phyloP scores from a whole-genome alignment of 2,888 invertebrate species.

The Ethmia dodecea region DNA sequence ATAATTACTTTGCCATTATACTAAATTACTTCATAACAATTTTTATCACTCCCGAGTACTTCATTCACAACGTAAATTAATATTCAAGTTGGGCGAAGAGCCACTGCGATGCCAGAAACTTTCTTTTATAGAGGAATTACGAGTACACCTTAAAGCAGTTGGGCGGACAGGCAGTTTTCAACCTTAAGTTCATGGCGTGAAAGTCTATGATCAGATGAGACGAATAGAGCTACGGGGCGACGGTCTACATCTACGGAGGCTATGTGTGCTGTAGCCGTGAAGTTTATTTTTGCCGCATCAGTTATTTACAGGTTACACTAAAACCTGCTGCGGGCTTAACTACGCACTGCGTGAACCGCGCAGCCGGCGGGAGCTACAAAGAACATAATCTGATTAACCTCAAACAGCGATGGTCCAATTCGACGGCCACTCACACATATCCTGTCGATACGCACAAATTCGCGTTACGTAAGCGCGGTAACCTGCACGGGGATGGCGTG shows the following conservation, averaged over 20 bases:
- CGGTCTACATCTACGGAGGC: slow-evolving; percentile 17
- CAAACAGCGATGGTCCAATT: slow-evolving; percentile 9
- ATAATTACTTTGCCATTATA: too few relatives aligned
- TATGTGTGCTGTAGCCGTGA: slow-evolving; percentile 38
- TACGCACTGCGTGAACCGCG: not conserved
- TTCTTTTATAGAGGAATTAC: too few relatives aligned
- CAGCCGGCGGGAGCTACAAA: not conserved
- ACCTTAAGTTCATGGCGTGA: slow-evolving; percentile 24
- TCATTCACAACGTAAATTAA: too few relatives aligned
- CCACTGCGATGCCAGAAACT: too few relatives aligned
- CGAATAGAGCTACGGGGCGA: slow-evolving; percentile 26
- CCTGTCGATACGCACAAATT: slow-evolving; percentile 54
- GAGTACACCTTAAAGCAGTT: too few relatives aligned
- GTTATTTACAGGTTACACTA: too few relatives aligned
- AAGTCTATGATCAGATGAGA: slow-evolving; percentile 29
- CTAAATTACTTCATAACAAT: too few relatives aligned
- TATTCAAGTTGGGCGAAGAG: too few relatives aligned
- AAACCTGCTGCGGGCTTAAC: not conserved
- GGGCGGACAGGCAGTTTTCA: slow-evolving; percentile 25
- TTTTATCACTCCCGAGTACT: too few relatives aligned
- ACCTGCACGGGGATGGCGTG: slow-evolving; percentile 35
- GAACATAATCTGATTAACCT: slow-evolving; percentile 1
- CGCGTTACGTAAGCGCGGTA: slow-evolving; percentile 63
- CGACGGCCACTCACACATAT: slow-evolving; percentile 41
- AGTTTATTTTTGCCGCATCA: slow-evolving; percentile 11